Base-by-base conservation (phyloP, 2,888 invertebrate species). In the Tuberolachnus salignus region DNA sequence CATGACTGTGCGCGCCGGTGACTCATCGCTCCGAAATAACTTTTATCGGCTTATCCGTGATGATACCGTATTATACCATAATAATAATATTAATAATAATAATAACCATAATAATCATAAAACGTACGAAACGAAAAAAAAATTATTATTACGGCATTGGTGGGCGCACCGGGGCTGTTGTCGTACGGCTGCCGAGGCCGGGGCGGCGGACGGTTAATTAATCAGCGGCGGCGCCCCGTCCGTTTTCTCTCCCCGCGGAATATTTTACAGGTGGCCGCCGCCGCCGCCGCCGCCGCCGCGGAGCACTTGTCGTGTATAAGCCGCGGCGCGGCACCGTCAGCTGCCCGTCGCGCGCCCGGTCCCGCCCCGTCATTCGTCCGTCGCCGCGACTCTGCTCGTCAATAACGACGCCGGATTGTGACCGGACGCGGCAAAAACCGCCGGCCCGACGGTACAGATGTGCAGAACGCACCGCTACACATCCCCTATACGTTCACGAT, bases 291-390 rank as follows among this genome's bases (percentile, higher is more conserved):
- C 34, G 34, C 6, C 34, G 6, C 34, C 34, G 34, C 34, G 34
- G 70, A 44, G 55, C 70, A 70, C 70, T 70, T 70, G 70, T 70
- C 70, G 44, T 70, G 44, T 57, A n/a, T n/a, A 57, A 11, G 63
- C 8, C 4, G 42, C 2, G 26, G 23, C n/a, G 42, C 19, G 21
- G 49, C 23, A 19, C 34, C 69, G 70, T 70, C 70, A 70, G 70
- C 70, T 70, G 70, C 55, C 70, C 44, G 55, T 44, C 70, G 6
- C 42, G 4, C 49, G n/a, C 66, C 26, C 34, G 34, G 34, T n/a
- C n/a, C n/a, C 14, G 49, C 49, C 2, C 49, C 49, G 49, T 34
- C 34, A 34, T 34, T 34, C 34, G 34, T 3, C 34, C 34, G 34
- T 34, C 34, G 34, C 34, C 34, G 34, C 42, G 1, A n/a, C 14